Percentiles rank a stretch among this genome's conserved stretches.
Conservation (phyloP, 2,888 invertebrate genomes). For the Phrixothrix hirtus region DNA sequence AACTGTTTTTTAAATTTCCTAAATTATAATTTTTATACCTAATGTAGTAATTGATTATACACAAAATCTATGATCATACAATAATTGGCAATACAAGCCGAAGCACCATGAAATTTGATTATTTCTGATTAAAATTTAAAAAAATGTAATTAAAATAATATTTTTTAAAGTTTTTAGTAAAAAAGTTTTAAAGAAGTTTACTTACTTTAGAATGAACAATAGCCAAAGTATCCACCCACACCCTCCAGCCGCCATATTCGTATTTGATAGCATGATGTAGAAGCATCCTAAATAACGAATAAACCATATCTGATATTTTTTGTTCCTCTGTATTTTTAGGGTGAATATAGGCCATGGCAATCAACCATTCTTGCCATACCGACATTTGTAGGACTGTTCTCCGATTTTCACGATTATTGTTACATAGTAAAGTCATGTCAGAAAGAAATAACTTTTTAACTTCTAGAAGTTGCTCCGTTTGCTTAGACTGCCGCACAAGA, state of each 20-base stretch:
- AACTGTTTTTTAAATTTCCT: too few relatives aligned
- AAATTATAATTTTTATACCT: too few relatives aligned
- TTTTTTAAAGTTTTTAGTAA: neutral
- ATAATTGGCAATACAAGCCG: too few relatives aligned
- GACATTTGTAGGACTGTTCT: constrained; percentile 99
- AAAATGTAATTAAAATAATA: too few relatives aligned
- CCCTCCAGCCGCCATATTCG: constrained; percentile 99
- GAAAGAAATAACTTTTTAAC: constrained; percentile 96
- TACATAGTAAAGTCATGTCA: constrained; percentile 97
- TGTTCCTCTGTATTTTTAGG: constrained; percentile 94
- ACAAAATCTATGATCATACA: too few relatives aligned
- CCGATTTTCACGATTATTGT: constrained; percentile 95
- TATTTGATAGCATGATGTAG: constrained; percentile 98
- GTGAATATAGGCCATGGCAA: constrained; percentile 97
- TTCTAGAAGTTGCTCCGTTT: constrained; percentile 85
- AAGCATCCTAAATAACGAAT: constrained; percentile 94
- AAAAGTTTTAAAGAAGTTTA: neutral
- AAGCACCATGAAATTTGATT: too few relatives aligned
- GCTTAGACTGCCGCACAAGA: constrained; percentile 93
- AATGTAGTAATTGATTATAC: too few relatives aligned
- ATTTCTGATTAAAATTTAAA: too few relatives aligned
- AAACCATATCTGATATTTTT: constrained; percentile 97
- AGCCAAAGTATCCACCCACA: constrained; percentile 99
- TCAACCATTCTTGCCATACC: constrained; percentile 99
- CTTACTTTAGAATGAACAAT: constrained; percentile 97